A percentile compares a stretch with the other conserved stretches of the same genome.
These are phyloP conservation scores for Toxotes lorentzi DNA, from an alignment of 2,797 vertebrate genomes.

Conservation along the genomic window DNA sequence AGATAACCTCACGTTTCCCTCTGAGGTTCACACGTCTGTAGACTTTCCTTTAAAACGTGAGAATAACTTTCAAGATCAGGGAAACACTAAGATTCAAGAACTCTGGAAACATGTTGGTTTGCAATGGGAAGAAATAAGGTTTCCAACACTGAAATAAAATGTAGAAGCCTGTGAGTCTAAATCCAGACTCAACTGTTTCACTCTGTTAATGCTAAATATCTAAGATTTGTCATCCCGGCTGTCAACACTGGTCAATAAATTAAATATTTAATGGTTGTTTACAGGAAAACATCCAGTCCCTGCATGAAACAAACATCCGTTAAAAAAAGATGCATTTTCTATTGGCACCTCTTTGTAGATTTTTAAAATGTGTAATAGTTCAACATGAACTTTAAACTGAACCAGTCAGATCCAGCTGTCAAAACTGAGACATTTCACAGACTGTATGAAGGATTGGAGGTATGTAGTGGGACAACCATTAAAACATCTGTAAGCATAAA, in stretches of 20 bases:
- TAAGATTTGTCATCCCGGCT: too few relatives aligned
- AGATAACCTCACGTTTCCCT: constrained; percentile 27
- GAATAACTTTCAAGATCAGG: neutral
- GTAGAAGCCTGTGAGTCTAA: neutral
- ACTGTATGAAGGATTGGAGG: neutral
- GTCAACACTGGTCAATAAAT: neutral
- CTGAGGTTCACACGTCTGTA: constrained; percentile 26
- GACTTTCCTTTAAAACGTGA: constrained; percentile 20
- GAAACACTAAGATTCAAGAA: neutral
- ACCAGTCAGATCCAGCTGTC: neutral
- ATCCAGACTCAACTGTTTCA: neutral
- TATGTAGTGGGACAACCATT: too few relatives aligned
- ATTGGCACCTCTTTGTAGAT: neutral
- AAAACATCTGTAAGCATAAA: too few relatives aligned
- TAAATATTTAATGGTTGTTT: neutral
- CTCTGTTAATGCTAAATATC: neutral
- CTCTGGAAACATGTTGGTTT: neutral
- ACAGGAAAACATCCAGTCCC: neutral
- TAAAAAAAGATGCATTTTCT: neutral
- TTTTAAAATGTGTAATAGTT: neutral
- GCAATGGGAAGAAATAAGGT: neutral
- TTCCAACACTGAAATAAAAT: neutral
- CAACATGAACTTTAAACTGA: neutral
- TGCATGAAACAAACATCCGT: neutral
- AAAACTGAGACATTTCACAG: neutral